A percentile compares a stretch with the other conserved stretches of the same genome.
These are phyloP conservation scores for Chymomyza fuscimana DNA, from an alignment of 2,888 invertebrate genomes.

Conservation along the genomic window DNA sequence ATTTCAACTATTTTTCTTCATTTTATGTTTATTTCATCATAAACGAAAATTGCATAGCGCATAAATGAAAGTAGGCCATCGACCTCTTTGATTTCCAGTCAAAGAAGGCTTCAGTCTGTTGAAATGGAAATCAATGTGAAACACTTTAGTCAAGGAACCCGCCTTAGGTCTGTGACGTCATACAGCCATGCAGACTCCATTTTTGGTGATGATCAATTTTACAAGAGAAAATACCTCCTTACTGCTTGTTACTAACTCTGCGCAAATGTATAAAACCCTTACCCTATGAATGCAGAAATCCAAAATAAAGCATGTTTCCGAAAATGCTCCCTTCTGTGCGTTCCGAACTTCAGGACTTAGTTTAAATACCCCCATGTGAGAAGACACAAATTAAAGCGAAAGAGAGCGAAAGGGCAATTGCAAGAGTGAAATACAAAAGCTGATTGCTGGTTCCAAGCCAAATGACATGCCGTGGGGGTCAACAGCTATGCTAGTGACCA, in stretches of 20 bases:
- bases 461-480: constrained; percentile 47
- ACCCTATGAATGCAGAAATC: constrained; percentile 1
- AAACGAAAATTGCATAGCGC: too few species aligned
- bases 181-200: too few species aligned
- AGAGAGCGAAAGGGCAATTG: neutral
- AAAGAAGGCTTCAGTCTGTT: too few species aligned
- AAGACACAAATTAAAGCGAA: neutral
- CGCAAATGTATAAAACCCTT: constrained; percentile 2
- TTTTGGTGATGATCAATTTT: neutral
- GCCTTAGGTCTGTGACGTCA: too few species aligned
- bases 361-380: neutral
- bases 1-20: too few species aligned
- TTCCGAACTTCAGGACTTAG: constrained; percentile 51
- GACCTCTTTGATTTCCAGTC: too few species aligned
- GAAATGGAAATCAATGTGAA: too few species aligned
- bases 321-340: constrained; percentile 4
- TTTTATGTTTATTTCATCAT: too few species aligned
- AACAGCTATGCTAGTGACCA: neutral
- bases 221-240: neutral
- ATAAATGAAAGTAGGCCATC: too few species aligned
- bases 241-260: neutral
- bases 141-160: too few species aligned
- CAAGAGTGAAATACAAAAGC: constrained; percentile 57
- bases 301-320: neutral
- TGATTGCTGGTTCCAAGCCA: constrained; percentile 67